phyloP scores from a whole-genome alignment of 2,797 vertebrate genomes.

The Anguilla pacifica region DNA sequence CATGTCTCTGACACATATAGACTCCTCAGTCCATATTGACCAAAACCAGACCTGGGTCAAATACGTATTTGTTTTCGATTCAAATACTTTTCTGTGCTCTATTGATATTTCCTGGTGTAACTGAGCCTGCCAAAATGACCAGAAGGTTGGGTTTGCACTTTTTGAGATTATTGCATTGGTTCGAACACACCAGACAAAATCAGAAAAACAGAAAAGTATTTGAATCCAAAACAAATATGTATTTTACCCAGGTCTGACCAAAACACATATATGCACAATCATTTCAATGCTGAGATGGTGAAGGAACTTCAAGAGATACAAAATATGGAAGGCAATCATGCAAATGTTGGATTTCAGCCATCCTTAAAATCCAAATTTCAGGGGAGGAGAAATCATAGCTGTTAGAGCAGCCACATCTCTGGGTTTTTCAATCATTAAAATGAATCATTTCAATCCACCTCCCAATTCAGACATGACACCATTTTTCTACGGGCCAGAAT shows the following conservation, averaged over 20 bases:
- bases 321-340: background rate
- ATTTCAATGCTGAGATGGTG: background rate
- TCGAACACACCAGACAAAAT: too few species aligned
- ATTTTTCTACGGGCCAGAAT: background rate
- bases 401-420: background rate
- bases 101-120: too few species aligned
- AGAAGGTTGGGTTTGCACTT: too few species aligned
- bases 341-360: background rate
- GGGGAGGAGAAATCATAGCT: background rate
- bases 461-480: background rate
- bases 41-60: background rate
- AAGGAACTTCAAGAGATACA: background rate
- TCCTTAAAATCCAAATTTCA: background rate
- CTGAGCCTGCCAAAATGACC: too few species aligned
- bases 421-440: background rate
- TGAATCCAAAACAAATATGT: too few species aligned
- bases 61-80: too few species aligned
- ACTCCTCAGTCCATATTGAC: background rate
- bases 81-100: too few species aligned
- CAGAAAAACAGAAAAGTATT: too few species aligned
- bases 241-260: too few species aligned
- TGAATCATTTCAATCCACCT: background rate
- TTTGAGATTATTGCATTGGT: too few species aligned
- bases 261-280: background rate
- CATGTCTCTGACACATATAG: background rate